Evolutionary conservation across 1,140 invertebrate genomes (phyloP).

Genomic region (Rhynchophorus ferrugineus): DNA sequence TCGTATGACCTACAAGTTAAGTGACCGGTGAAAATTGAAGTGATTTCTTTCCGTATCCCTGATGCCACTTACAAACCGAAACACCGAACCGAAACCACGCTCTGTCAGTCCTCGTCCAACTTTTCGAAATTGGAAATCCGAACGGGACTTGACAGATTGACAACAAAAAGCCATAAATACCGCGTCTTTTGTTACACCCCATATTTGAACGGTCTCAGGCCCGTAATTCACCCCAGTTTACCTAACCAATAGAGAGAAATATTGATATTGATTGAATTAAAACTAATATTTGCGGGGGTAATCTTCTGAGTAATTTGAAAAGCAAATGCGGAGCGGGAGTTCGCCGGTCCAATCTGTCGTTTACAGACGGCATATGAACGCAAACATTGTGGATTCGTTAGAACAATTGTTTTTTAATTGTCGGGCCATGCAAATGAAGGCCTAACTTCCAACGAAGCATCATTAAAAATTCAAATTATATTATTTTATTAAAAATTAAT

Average conservation of each 20-base stretch:
- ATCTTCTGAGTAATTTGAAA: constrained; percentile 40
- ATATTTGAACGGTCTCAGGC: neutral
- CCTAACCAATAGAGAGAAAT: constrained; percentile 13
- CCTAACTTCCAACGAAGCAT: too few species aligned
- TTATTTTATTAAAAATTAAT: too few species aligned
- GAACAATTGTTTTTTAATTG: constrained; percentile 4
- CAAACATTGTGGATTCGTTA: constrained; percentile 1
- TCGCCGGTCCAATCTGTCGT: neutral
- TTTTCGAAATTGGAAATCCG: too few species aligned
- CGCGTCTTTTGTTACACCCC: neutral
- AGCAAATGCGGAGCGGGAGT: constrained; percentile 36
- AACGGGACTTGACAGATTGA: neutral
- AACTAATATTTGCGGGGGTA: constrained; percentile 41
- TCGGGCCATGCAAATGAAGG: neutral
- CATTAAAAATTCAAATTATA: too few species aligned
- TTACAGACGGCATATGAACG: constrained; percentile 12
- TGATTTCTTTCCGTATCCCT: too few species aligned
- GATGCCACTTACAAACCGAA: too few species aligned
- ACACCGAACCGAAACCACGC: too few species aligned
- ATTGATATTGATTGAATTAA: constrained; percentile 40
- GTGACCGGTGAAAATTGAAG: too few species aligned
- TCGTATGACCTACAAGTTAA: too few species aligned
- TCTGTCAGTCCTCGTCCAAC: too few species aligned
- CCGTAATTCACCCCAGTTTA: constrained; percentile 1
- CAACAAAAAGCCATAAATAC: neutral